Evolutionary conservation across 1,140 invertebrate species (phyloP).

Genomic region (Ridgeia piscesae): DNA sequence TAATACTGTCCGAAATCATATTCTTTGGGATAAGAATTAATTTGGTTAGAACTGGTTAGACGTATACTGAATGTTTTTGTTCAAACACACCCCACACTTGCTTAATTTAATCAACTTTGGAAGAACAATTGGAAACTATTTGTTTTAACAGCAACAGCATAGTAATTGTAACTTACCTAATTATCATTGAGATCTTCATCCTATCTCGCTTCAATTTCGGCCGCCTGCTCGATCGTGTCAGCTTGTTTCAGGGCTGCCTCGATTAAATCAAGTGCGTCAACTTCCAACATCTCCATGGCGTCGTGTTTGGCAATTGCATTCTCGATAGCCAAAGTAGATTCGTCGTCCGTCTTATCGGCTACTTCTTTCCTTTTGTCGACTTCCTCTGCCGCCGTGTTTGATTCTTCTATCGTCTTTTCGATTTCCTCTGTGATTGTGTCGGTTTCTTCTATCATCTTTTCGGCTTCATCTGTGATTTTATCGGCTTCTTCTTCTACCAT

Average conservation of each 20-base stretch:
- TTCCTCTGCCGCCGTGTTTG: neutral
- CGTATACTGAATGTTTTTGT: neutral
- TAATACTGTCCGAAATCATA: neutral
- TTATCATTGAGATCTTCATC: neutral
- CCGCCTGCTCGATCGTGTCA: neutral
- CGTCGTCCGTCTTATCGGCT: neutral
- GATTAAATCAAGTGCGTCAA: neutral
- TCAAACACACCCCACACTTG: neutral
- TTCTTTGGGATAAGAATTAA: neutral
- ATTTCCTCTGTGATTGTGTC: neutral
- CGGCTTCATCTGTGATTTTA: neutral
- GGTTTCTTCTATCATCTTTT: neutral
- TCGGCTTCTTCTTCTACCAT: neutral
- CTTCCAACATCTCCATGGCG: neutral
- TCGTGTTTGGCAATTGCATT: neutral
- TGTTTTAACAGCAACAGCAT: neutral
- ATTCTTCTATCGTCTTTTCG: neutral
- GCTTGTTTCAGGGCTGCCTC: neutral
- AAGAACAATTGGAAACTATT: neutral
- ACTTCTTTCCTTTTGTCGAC: neutral
- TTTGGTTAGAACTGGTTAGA: neutral
- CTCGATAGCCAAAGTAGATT: neutral
- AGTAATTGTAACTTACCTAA: neutral
- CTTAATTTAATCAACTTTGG: neutral
- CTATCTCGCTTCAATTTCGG: neutral